Base-by-base conservation (phyloP, 2,797 vertebrate genomes). In the Danio tinwini region DNA sequence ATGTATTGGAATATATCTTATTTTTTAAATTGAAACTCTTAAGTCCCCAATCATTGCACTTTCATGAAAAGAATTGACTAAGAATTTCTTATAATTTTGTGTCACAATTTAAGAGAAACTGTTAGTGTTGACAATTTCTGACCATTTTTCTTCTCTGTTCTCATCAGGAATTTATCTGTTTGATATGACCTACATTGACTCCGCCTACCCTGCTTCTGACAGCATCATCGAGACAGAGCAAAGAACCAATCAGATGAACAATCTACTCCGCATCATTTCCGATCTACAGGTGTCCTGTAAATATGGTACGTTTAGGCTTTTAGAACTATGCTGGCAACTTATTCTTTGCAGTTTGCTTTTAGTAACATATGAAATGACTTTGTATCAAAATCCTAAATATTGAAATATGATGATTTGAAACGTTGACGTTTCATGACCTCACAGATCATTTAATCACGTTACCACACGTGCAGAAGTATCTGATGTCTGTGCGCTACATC, bases 151-250 rank as follows among this genome's bases (percentile, higher is more conserved):
- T 55, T 45, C 1, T 77, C 53, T 67, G 53, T 65, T 53, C 79
- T 21, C 19, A 65, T 29, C 85, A 98, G 97, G 97, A 53, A 98
- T 98, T 89, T 98, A 98, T 93, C 92, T 99, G 86, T 88, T 98
- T 90, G 97, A 99, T 89, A 95, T 99, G 92, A 98, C 97, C 90
- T 99, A 99, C 92, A 97, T 99, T 5, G 97, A 99, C 91, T 99
- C 97, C 0, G 97, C 97, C n/a, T 98, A 98, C 84, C 97, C 97
- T 0, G 96, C 97, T 11, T 98, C 97, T 12, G 97, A 96, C 88
- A 98, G 97, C 88, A 99, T 99, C 90, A 96, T 99, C 85, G 97
- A 98, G 90, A 98, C 97, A 0, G 96, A 99, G 88, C 97, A 98
- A 88, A 91, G 97, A 86, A 96, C 96, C 88, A 98, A 98, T 88